These are phyloP conservation scores for Caenorhabditis sp. DNA, from an alignment of 2,888 invertebrate genomes.

Conservation along the genomic window DNA sequence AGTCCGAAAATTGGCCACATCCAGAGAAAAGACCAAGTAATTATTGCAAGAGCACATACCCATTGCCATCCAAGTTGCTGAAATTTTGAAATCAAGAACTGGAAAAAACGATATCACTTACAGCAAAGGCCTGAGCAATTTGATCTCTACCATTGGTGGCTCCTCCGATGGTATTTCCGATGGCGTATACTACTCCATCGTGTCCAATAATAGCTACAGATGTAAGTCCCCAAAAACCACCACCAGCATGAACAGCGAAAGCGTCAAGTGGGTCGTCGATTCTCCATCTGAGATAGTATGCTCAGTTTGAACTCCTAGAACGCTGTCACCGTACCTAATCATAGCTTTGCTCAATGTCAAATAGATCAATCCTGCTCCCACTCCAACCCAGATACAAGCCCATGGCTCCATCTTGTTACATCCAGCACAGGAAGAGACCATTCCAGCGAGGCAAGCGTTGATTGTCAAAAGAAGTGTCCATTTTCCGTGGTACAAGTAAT, in stretches of 20 bases:
- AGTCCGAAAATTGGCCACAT: constrained; percentile 73
- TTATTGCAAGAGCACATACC: constrained; percentile 72
- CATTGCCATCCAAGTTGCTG: constrained; percentile 77
- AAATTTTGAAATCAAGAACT: constrained; percentile 19
- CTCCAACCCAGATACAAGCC: constrained; percentile 84
- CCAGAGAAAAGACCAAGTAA: constrained; percentile 72
- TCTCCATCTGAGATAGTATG: constrained; percentile 71
- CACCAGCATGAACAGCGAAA: constrained; percentile 85
- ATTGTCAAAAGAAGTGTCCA: constrained; percentile 85
- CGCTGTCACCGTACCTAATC: constrained; percentile 65
- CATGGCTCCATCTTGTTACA: constrained; percentile 85
- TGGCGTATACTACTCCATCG: constrained; percentile 77
- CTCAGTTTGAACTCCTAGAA: not conserved
- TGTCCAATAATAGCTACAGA: constrained; percentile 70
- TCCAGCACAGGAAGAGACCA: constrained; percentile 85
- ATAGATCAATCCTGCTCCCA: constrained; percentile 84
- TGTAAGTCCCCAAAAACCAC: constrained; percentile 85
- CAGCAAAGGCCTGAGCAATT: constrained; percentile 72
- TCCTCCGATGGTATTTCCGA: constrained; percentile 71
- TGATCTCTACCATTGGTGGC: constrained; percentile 57
- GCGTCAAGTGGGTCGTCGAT: constrained; percentile 86
- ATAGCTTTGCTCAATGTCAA: constrained; percentile 82
- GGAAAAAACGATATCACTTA: constrained; percentile 13
- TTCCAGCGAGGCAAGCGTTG: constrained; percentile 85
- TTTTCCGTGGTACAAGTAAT: constrained; percentile 82